These are phyloP conservation scores for Zosterops hypoxanthus DNA, from an alignment of 2,113 vertebrate species.

Conservation along the genomic window DNA sequence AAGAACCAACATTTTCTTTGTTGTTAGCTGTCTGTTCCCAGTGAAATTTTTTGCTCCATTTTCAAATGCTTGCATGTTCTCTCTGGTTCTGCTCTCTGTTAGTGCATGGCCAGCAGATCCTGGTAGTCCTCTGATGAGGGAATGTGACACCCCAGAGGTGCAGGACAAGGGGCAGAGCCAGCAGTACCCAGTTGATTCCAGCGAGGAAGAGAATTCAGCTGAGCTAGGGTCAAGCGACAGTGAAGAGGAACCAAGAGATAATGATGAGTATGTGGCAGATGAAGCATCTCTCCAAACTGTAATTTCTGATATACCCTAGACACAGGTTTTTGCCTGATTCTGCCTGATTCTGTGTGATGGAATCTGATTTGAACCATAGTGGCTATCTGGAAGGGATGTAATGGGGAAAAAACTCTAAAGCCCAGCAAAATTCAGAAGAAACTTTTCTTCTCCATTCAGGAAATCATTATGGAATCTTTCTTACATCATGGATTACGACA, in stretches of 20 bases:
- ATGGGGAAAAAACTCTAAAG: too few species aligned
- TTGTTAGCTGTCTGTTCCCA: not conserved
- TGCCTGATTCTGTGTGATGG: too few species aligned
- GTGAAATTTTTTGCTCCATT: not conserved
- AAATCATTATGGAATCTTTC: not conserved
- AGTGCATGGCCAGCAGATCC: not conserved
- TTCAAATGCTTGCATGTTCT: not conserved
- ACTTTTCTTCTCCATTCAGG: not conserved
- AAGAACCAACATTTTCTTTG: too few species aligned
- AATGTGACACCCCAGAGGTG: not conserved
- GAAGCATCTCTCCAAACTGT: not conserved
- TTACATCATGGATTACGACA: not conserved
- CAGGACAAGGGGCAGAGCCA: not conserved
- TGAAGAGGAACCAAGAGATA: not conserved
- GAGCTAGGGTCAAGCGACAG: fast-evolving
- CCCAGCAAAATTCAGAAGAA: too few species aligned
- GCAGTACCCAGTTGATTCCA: not conserved
- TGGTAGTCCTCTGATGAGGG: not conserved
- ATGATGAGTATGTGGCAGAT: not conserved
- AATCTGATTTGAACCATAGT: too few species aligned
- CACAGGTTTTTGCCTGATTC: too few species aligned
- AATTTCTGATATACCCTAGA: not conserved
- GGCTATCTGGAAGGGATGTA: too few species aligned
- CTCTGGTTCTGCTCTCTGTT: not conserved
- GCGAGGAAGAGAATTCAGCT: not conserved